Evolutionary conservation across 2,797 vertebrate genomes (phyloP), one percentile per base, ranked within the genome.

Genomic region (Distichodus sexfasciatus): DNA sequence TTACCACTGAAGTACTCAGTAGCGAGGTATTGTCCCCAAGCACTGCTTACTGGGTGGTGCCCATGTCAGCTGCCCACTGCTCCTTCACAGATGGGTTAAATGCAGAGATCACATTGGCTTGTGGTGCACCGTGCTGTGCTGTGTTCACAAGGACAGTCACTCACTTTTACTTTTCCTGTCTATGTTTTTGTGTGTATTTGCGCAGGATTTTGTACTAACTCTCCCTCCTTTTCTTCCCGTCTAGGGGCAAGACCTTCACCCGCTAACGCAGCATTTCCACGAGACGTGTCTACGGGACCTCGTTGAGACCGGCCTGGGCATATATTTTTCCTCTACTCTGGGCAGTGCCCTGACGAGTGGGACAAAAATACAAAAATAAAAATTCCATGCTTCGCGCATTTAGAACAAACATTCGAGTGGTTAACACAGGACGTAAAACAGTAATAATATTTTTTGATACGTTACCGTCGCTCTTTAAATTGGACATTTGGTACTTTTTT

Each of bases 181-280:
- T 4, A 9, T 33, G 31, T 33, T 4, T 4, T 33, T 33, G 9
- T 33, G 31, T 4, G 9, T 33, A 33, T 33, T 4, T 4, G 31
- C 31, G 4, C 4, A 4, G 9, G 4, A 33, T 33, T 9, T 4
- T 33, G 31, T 9, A 33, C 9, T 69, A 33, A 35, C 12, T 7
- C 51, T 78, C 31, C 80, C 58, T 50, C 43, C 41, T 19, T 19
- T 72, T 21, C 43, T 58, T 72, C 79, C 41, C 84, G 86, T 57
- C 46, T 87, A 96, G 97, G 88, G 97, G 97, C 81, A 99, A 98
- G 88, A 99, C 96, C 0, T 98, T 99, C 76, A 77, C 85, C 38
- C 91, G 90, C 74, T 92, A 86, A 90, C 53, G 10, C 33, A 57
- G 24, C 4, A 15, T 41, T 11, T 9, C 75, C 87, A 82, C 91